Evolutionary conservation across 2,888 invertebrate species (phyloP).

Genomic region (Eulithis testata): DNA sequence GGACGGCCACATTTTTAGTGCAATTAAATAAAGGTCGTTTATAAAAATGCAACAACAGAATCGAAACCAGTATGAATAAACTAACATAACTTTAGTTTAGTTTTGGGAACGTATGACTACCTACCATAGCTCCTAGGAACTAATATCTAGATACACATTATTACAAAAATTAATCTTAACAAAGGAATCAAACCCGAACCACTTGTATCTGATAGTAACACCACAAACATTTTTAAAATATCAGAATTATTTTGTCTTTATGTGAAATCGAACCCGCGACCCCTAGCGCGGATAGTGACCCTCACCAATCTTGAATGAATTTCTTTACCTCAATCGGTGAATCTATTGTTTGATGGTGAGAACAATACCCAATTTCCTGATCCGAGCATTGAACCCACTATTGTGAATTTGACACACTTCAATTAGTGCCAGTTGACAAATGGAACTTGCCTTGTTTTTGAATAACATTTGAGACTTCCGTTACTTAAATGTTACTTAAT

Average conservation of each 20-base stretch:
- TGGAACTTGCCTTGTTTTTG: constrained; percentile 6
- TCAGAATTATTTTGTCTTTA: background rate
- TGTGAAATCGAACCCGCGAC: background rate
- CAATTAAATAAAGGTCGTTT: no score
- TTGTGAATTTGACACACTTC: constrained; percentile 40
- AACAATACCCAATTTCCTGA: constrained; percentile 37
- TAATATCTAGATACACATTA: no score
- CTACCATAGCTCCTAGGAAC: no score
- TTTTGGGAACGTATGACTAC: no score
- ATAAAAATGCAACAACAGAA: no score
- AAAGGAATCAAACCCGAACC: no score
- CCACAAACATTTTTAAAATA: no score
- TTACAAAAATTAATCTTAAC: no score
- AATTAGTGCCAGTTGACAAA: constrained; percentile 19
- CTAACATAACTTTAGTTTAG: no score
- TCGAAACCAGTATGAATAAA: no score
- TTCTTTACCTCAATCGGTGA: constrained; percentile 22
- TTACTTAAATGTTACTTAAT: background rate
- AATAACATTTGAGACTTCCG: background rate
- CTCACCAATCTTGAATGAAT: constrained; percentile 5
- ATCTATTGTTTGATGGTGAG: constrained; percentile 27
- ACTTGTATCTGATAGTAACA: no score
- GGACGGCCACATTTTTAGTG: no score
- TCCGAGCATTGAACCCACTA: constrained; percentile 37
- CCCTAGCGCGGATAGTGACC: background rate